These are phyloP conservation scores for Aptenodytes patagonicus DNA, from an alignment of 2,113 vertebrate species.

Conservation along the genomic window DNA sequence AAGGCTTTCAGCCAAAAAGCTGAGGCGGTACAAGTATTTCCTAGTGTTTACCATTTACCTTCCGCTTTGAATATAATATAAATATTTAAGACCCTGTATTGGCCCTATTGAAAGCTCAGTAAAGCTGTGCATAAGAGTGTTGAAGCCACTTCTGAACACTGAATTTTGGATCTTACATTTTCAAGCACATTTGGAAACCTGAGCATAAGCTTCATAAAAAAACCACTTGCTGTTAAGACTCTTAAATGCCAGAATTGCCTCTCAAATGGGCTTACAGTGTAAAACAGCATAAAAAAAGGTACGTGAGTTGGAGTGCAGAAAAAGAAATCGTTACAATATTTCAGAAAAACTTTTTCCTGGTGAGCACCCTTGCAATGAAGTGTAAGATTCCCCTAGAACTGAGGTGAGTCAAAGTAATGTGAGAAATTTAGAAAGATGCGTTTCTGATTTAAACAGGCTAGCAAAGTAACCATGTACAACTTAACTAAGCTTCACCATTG, in stretches of 20 bases:
- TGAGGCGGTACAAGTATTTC: background rate
- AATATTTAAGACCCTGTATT: background rate
- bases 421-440: background rate
- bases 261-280: rapidly evolving
- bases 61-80: background rate
- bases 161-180: background rate
- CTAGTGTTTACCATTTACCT: background rate
- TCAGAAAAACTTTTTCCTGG: background rate
- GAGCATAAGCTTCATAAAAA: background rate
- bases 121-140: background rate
- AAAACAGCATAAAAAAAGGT: background rate
- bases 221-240: background rate
- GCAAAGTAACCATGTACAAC: rapidly evolving
- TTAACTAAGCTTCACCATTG: background rate
- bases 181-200: background rate
- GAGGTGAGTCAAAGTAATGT: background rate
- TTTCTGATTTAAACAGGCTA: background rate
- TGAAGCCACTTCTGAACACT: background rate
- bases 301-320: rapidly evolving
- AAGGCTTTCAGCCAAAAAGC: background rate
- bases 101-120: background rate
- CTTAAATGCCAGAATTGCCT: background rate
- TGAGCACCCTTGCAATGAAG: background rate
- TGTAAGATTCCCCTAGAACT: background rate
- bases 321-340: background rate